A percentile compares a stretch with the other conserved stretches of the same genome.
These are phyloP conservation scores for Taurulus bubalis DNA, from an alignment of 2,113 vertebrate genomes.

Conservation along the genomic window DNA sequence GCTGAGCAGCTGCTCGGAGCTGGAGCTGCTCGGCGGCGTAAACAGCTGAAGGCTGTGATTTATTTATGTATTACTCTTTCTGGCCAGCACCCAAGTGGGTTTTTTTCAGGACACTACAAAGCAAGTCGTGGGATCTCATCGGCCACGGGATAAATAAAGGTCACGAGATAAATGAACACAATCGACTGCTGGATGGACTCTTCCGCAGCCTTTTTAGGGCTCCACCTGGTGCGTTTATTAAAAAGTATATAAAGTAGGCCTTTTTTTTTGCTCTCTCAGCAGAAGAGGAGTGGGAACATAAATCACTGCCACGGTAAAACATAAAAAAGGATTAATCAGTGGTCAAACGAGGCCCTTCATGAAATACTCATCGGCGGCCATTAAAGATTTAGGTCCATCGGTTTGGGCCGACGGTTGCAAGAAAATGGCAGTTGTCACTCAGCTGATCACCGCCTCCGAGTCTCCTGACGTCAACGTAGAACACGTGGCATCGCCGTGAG, in stretches of 20 bases:
- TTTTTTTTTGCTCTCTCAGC: slow-evolving; percentile 70
- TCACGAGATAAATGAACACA: slow-evolving; percentile 39
- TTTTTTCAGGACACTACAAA: slow-evolving; percentile 13
- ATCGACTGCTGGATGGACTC: slow-evolving; percentile 35
- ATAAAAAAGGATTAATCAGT: slow-evolving; percentile 54
- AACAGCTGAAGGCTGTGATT: slow-evolving; percentile 39
- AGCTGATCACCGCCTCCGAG: slow-evolving; percentile 4
- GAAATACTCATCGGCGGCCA: slow-evolving; percentile 52
- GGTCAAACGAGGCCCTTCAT: slow-evolving; percentile 44
- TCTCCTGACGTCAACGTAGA: too few relatives aligned
- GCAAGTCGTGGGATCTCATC: slow-evolving; percentile 20
- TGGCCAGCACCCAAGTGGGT: slow-evolving; percentile 25
- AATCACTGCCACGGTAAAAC: slow-evolving; percentile 48
- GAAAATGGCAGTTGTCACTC: slow-evolving; percentile 35
- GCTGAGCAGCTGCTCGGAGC: slow-evolving; percentile 30
- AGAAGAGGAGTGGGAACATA: slow-evolving; percentile 55
- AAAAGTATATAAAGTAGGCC: slow-evolving; percentile 39
- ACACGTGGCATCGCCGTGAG: too few relatives aligned
- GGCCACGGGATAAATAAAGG: slow-evolving; percentile 41
- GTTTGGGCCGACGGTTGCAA: slow-evolving; percentile 23
- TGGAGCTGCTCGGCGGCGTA: slow-evolving; percentile 8
- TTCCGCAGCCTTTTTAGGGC: slow-evolving; percentile 31
- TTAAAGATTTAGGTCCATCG: slow-evolving; percentile 4
- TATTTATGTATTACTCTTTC: not conserved
- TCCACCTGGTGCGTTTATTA: slow-evolving; percentile 49